A percentile compares a stretch with the other conserved stretches of the same genome.
These are phyloP conservation scores for Amniataba percoides DNA, from an alignment of 2,797 vertebrate species.

Conservation along the genomic window DNA sequence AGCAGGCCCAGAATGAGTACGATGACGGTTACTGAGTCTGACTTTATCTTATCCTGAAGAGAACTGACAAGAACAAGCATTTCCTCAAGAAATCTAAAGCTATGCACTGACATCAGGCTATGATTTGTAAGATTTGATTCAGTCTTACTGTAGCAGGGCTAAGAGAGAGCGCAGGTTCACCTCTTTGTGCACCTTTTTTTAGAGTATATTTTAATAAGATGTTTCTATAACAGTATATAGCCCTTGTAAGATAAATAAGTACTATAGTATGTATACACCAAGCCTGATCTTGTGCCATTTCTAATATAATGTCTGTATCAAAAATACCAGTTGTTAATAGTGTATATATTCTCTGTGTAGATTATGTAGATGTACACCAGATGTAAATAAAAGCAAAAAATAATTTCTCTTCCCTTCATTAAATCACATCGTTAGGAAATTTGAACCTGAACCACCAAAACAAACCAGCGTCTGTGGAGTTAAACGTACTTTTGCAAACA, in stretches of 20 bases:
- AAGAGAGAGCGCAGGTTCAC: conserved; percentile 66
- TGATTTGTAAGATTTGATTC: conserved; percentile 2
- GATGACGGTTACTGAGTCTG: conserved; percentile 80
- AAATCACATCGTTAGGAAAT: not conserved
- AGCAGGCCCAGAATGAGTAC: conserved; percentile 81
- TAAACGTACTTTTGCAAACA: not conserved
- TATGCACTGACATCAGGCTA: not conserved
- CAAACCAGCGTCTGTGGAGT: not conserved
- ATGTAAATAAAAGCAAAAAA: conserved; percentile 12
- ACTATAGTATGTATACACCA: not conserved
- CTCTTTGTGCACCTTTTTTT: conserved; percentile 45
- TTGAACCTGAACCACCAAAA: not conserved
- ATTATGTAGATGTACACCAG: conserved; percentile 7
- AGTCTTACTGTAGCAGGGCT: not conserved
- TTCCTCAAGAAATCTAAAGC: too few relatives aligned
- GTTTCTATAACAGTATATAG: conserved; percentile 23
- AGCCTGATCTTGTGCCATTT: conserved; percentile 46
- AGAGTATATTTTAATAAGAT: conserved; percentile 22
- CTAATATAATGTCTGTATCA: conserved; percentile 25
- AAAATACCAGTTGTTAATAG: conserved; percentile 4
- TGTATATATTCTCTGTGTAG: conserved; percentile 24
- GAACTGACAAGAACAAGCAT: too few relatives aligned
- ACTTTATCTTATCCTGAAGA: conserved; percentile 11
- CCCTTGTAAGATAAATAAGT: conserved; percentile 5
- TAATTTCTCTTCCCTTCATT: not conserved